Conservation (phyloP, 2,113 vertebrate genomes). For the Scopus umbretta region DNA sequence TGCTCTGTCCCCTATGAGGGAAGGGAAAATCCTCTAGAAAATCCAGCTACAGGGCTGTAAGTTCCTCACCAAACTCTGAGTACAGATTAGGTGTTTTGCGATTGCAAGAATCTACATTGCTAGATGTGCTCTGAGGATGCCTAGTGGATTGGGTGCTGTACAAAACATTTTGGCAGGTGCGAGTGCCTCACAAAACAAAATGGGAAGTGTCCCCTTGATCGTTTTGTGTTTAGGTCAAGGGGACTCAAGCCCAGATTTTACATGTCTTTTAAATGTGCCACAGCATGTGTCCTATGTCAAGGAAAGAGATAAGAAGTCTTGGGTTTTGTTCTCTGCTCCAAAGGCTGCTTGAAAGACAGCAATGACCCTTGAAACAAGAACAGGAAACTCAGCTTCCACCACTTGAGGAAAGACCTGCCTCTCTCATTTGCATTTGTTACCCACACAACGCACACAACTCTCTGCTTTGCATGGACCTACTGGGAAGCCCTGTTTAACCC, state of each 20-base stretch:
- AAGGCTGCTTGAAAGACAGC: background rate
- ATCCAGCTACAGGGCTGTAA: background rate
- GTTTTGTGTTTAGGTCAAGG: background rate
- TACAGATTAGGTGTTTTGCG: background rate
- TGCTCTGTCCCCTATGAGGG: background rate
- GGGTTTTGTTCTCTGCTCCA: background rate
- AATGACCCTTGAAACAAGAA: background rate
- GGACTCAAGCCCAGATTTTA: background rate
- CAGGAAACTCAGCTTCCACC: background rate
- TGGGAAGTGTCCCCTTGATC: background rate
- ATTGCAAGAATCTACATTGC: background rate
- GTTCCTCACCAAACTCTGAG: background rate
- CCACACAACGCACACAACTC: background rate
- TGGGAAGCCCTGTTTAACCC: background rate
- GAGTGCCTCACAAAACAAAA: background rate
- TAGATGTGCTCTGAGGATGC: background rate
- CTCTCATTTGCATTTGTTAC: background rate
- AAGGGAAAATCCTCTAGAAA: background rate
- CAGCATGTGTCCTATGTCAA: background rate
- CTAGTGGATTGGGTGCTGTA: background rate
- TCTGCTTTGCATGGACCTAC: background rate
- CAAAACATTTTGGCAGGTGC: background rate
- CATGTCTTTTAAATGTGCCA: background rate
- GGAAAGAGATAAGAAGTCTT: background rate
- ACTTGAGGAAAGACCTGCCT: background rate